These are phyloP conservation scores for Mesitornis unicolor DNA, from an alignment of 2,113 vertebrate genomes.

Conservation along the genomic window DNA sequence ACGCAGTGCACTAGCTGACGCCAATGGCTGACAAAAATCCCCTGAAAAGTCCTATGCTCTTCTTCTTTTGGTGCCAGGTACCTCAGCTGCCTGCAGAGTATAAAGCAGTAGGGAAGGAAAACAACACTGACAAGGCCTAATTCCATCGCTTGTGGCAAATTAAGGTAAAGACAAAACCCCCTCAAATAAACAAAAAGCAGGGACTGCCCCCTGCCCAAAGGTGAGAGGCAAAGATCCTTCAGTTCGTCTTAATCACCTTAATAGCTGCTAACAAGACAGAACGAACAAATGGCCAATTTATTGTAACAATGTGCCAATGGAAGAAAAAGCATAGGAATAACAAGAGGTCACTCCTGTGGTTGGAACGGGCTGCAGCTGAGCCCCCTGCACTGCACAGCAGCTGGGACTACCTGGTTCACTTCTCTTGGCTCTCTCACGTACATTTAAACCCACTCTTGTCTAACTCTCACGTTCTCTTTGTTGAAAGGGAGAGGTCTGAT, in stretches of 20 bases:
- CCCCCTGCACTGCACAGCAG: not conserved
- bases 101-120: not conserved
- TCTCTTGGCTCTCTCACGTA: not conserved
- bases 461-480: not conserved
- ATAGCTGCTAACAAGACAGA: not conserved
- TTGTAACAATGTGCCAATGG: not conserved
- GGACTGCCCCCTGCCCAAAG: not conserved
- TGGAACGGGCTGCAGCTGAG: not conserved
- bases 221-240: slow-evolving; percentile 4
- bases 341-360: not conserved
- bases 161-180: not conserved
- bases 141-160: not conserved
- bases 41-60: not conserved
- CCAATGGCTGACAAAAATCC: slow-evolving; percentile 25
- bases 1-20: not conserved
- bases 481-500: not conserved
- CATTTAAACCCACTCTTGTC: accelerated
- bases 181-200: not conserved
- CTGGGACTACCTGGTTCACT: not conserved
- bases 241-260: slow-evolving; percentile 20
- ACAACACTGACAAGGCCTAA: slow-evolving; percentile 32
- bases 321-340: not conserved
- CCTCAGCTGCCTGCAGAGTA: slow-evolving; percentile 10
- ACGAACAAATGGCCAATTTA: not conserved
- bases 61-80: not conserved